A percentile compares a stretch with the other conserved stretches of the same genome.
phyloP scores from a whole-genome alignment of 2,888 invertebrate species.

The Coleophora flavipennella region DNA sequence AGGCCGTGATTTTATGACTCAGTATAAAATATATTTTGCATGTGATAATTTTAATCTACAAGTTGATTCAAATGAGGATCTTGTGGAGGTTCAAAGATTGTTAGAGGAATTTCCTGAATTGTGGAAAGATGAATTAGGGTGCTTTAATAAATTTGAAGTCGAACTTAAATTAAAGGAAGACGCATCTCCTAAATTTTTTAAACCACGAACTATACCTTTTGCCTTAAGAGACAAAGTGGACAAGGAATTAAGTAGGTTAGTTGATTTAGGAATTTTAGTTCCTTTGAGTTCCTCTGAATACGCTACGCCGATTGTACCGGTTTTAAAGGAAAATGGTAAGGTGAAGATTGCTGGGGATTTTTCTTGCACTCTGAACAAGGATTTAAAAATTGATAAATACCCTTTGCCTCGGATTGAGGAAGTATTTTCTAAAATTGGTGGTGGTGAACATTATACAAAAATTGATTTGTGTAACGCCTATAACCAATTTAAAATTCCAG shows the following conservation, averaged over 20 bases:
- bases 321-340: conserved; percentile 11
- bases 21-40: background rate
- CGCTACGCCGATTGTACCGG: conserved; percentile 11
- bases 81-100: background rate
- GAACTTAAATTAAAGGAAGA: no score
- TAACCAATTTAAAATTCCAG: conserved; percentile 12
- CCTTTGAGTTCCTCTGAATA: conserved; percentile 12
- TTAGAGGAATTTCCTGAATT: background rate
- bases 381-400: conserved; percentile 17
- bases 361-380: conserved; percentile 20
- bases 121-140: conserved; percentile 6
- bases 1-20: conserved; percentile 9
- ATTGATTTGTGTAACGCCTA: conserved; percentile 13
- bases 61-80: background rate
- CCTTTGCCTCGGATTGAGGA: conserved; percentile 3
- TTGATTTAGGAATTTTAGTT: conserved; percentile 12
- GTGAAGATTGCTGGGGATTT: conserved; percentile 17
- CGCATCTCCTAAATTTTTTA: no score
- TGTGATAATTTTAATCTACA: background rate
- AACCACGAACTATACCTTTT: conserved; percentile 22
- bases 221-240: conserved; percentile 20
- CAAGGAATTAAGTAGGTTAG: conserved; percentile 15
- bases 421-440: no score
- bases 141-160: conserved; percentile 10
- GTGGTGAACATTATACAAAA: conserved; percentile 11